Conservation (phyloP, 2,113 vertebrate species). For the Willisornis vidua region DNA sequence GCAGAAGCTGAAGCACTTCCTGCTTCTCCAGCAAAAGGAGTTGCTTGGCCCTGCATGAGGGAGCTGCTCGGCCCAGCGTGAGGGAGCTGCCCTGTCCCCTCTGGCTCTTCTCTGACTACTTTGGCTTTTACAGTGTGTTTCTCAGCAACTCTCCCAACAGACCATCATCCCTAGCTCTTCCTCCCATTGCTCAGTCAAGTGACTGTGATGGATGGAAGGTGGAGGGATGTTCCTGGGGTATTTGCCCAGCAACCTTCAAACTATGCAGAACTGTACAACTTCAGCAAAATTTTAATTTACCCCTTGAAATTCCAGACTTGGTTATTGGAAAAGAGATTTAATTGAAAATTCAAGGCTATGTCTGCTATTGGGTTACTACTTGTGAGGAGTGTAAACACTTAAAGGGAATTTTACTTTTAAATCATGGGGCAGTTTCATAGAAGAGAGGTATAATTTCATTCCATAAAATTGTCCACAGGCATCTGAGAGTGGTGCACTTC, state of each 20-base stretch:
- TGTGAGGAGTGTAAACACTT: background rate
- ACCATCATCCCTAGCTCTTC: background rate
- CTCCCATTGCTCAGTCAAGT: fast-evolving
- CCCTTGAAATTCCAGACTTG: background rate
- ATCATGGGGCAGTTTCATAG: background rate
- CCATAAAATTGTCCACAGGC: background rate
- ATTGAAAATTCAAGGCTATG: background rate
- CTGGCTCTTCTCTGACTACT: background rate
- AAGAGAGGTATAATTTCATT: background rate
- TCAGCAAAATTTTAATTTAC: background rate
- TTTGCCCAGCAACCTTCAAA: background rate
- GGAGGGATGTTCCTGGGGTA: background rate
- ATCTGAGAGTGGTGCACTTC: background rate
- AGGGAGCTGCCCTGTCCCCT: background rate
- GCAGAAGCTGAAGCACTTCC: background rate
- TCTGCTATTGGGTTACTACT: background rate
- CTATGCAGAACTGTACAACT: background rate
- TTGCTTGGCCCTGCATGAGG: fast-evolving
- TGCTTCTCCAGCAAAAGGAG: background rate
- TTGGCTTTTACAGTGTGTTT: background rate
- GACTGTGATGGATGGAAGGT: background rate
- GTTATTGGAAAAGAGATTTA: background rate
- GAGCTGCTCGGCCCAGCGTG: fast-evolving
- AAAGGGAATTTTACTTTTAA: background rate
- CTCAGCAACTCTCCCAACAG: background rate